Evolutionary conservation across 2,113 vertebrate genomes (phyloP).

Genomic region (Henicopernis longicauda): DNA sequence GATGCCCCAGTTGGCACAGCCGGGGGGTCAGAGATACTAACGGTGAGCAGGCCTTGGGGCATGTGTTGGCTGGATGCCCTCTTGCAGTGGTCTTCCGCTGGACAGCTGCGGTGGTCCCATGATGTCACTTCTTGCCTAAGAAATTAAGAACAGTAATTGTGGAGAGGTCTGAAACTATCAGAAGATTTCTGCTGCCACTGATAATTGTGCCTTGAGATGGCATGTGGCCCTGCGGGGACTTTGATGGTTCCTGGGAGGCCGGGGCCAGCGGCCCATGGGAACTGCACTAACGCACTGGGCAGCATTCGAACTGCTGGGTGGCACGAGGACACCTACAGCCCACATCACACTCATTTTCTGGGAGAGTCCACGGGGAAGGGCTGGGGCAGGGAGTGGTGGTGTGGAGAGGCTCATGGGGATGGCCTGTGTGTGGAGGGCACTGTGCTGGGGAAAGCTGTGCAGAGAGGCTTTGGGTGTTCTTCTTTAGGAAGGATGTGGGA

Average conservation of each 20-base stretch:
- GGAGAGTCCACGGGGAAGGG: not conserved
- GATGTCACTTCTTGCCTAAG: not conserved
- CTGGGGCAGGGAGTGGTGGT: rapidly evolving
- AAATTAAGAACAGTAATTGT: not conserved
- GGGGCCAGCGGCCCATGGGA: rapidly evolving
- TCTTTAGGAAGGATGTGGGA: not conserved
- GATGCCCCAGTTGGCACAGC: not conserved
- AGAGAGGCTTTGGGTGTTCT: not conserved
- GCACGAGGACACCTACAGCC: not conserved
- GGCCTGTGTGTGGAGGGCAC: too few relatives aligned
- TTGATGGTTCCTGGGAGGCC: not conserved
- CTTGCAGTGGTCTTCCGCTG: not conserved
- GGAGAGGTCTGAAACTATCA: not conserved
- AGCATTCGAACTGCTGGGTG: not conserved
- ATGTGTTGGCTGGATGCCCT: not conserved
- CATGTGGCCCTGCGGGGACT: rapidly evolving
- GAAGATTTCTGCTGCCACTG: not conserved
- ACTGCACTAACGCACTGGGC: rapidly evolving
- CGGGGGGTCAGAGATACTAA: not conserved
- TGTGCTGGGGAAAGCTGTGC: not conserved
- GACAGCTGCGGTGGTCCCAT: not conserved
- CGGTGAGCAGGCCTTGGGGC: not conserved
- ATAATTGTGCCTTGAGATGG: not conserved
- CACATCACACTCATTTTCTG: not conserved
- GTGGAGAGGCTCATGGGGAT: not conserved